phyloP scores from a whole-genome alignment of 2,888 invertebrate genomes.

The Lacanobia wlatinum region DNA sequence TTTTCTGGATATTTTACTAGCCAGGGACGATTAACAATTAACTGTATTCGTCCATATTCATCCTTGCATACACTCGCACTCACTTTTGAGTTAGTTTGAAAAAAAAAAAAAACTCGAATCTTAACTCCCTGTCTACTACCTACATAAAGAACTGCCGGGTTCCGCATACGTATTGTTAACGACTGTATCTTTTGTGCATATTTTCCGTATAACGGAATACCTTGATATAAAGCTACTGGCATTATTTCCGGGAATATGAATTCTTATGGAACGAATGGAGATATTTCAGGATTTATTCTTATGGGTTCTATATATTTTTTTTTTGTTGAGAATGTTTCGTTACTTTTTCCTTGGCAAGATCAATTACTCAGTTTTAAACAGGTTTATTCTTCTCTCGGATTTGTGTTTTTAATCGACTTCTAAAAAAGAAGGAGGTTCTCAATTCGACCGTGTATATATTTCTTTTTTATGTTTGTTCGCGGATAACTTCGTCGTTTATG shows the following conservation, averaged over 20 bases:
- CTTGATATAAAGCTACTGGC: slow-evolving; percentile 9
- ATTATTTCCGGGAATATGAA: slow-evolving; percentile 10
- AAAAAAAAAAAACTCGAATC: slow-evolving; percentile 28
- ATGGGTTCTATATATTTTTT: background rate
- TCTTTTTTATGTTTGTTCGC: too few species aligned
- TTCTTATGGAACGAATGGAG: slow-evolving; percentile 8
- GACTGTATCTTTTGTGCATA: slow-evolving; percentile 24
- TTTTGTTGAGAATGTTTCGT: background rate
- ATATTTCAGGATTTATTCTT: slow-evolving; percentile 10
- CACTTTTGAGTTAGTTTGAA: slow-evolving; percentile 2
- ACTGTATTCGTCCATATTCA: too few species aligned
- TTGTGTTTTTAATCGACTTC: too few species aligned
- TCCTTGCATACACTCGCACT: too few species aligned
- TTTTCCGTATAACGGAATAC: slow-evolving; percentile 29
- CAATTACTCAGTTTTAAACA: background rate
- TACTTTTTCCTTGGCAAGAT: background rate
- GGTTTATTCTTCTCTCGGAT: too few species aligned
- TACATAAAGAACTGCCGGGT: slow-evolving; percentile 37
- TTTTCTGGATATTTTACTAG: too few species aligned
- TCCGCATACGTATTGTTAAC: slow-evolving; percentile 42
- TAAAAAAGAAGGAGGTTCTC: too few species aligned
- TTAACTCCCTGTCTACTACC: slow-evolving; percentile 11
- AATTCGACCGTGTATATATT: too few species aligned
- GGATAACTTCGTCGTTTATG: too few species aligned
- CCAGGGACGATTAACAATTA: too few species aligned